A percentile compares a stretch with the other conserved stretches of the same genome.
Evolutionary conservation across 64 coral and sea anemone species (phyloP).

Genomic region (Stylophora pistillata): DNA sequence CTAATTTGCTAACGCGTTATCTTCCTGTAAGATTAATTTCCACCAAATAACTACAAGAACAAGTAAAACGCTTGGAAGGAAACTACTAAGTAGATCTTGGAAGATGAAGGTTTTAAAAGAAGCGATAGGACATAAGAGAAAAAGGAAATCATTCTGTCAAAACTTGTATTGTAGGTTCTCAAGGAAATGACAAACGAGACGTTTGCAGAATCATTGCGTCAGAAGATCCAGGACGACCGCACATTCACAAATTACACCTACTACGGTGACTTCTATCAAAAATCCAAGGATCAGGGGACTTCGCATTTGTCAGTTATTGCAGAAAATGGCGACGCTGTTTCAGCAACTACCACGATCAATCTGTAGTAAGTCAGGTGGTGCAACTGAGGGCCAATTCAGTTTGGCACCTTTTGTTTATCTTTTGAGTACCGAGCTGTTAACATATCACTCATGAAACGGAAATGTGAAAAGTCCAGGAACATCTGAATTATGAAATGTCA

Average conservation of each 20-base stretch:
- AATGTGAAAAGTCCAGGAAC: too few species aligned
- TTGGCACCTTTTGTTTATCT: too few species aligned
- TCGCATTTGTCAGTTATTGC: slow-evolving; percentile 88
- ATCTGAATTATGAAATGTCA: too few species aligned
- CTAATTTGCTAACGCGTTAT: too few species aligned
- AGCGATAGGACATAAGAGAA: too few species aligned
- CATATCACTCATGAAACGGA: too few species aligned
- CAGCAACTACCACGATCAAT: slow-evolving; percentile 92
- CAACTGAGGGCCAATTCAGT: too few species aligned
- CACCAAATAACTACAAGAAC: background rate
- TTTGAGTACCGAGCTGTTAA: too few species aligned
- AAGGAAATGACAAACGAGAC: slow-evolving; percentile 68
- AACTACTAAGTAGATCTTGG: too few species aligned
- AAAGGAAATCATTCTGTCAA: background rate
- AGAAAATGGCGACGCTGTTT: slow-evolving; percentile 94
- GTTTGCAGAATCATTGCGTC: slow-evolving; percentile 79
- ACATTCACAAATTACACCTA: slow-evolving; percentile 66
- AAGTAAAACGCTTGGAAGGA: background rate
- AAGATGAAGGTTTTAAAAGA: too few species aligned
- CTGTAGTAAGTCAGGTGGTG: slow-evolving; percentile 65
- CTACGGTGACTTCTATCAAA: slow-evolving; percentile 83
- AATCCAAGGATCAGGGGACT: slow-evolving; percentile 63
- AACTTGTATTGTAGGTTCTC: slow-evolving; percentile 33
- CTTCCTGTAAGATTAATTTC: background rate
- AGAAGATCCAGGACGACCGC: slow-evolving; percentile 68